Conservation (phyloP, 2,113 vertebrate species). For the Epinephelus lanceolatus region DNA sequence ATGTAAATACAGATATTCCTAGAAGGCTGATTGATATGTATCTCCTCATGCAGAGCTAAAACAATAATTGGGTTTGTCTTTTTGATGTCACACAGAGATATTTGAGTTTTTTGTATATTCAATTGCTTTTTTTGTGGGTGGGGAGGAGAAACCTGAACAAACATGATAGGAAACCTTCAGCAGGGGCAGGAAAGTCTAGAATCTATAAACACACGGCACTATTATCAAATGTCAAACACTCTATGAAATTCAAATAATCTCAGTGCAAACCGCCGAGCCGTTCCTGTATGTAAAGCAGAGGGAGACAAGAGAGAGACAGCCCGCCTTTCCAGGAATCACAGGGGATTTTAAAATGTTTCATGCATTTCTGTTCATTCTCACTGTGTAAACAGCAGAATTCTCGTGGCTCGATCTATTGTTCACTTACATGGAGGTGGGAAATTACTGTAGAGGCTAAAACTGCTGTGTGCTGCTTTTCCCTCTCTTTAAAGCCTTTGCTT, state of each 20-base stretch:
- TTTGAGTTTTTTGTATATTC: constrained; percentile 46
- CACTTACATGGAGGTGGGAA: constrained; percentile 51
- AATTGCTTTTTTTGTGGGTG: constrained; percentile 31
- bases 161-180: constrained; percentile 69
- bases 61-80: constrained; percentile 66
- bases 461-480: not conserved
- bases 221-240: constrained; percentile 80
- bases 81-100: constrained; percentile 59
- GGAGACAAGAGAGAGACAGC: constrained; percentile 56
- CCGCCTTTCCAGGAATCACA: constrained; percentile 61
- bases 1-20: constrained; percentile 55
- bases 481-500: constrained; percentile 15
- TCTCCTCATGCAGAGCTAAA: constrained; percentile 53
- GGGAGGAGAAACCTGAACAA: constrained; percentile 59
- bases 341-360: constrained; percentile 75
- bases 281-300: constrained; percentile 74
- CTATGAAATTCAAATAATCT: constrained; percentile 80
- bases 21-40: constrained; percentile 59
- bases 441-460: constrained; percentile 33
- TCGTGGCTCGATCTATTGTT: constrained; percentile 51
- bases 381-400: constrained; percentile 67
- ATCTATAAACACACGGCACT: constrained; percentile 64
- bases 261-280: constrained; percentile 57
- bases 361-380: constrained; percentile 69
- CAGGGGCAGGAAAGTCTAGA: constrained; percentile 37